Base-by-base conservation (phyloP, 2,113 vertebrate genomes). In the Rhinoderma darwinii region DNA sequence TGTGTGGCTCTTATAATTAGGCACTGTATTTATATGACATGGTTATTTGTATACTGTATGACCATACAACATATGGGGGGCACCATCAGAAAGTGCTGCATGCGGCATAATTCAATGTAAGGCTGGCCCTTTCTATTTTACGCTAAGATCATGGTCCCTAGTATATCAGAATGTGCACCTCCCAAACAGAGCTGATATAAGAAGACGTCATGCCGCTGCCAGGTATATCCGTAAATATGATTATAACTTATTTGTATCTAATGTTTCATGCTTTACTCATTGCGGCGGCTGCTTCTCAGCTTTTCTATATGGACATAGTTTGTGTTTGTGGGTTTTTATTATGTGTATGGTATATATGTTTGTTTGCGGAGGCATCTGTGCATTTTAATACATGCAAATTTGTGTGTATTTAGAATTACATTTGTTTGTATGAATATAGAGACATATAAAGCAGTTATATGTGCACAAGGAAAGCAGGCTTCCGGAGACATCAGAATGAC, bases 351-450 rank as follows among this genome's bases (percentile, higher is more conserved):
- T n/a, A n/a, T n/a, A 30, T 43, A 44, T 43, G 39, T 63, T 39
- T 56, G 37, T 61, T 14, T 63, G 7, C 30, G 39, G 39, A 20
- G 22, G 56, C 79, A 82, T 82, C 56, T 66, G 56, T 63, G 79
- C 25, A 66, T 82, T 63, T 63, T 44, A 82, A 66, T 44, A 63
- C 79, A 66, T 82, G 56, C 79, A 66, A 82, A 66, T 80, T 4
- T 12, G 20, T 18, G 39, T 66, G 66, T 56, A 73, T 56, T 54
- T 56, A 56, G 50, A 54, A 74, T 51, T n/a, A 37, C n/a, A 39
- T 82, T 82, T 82, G 79, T 84, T 73, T 73, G 66, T 54, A 54
- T 74, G 68, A 73, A 73, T 51, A 78, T 47, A 54, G 32, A 73
- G 32, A 74, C 82, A 84, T 73, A 73, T 20, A 74, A 35, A 73